Evolutionary conservation across 92 coral and sea anemone species (phyloP).

Genomic region (Hydrozoanthus gracilis): DNA sequence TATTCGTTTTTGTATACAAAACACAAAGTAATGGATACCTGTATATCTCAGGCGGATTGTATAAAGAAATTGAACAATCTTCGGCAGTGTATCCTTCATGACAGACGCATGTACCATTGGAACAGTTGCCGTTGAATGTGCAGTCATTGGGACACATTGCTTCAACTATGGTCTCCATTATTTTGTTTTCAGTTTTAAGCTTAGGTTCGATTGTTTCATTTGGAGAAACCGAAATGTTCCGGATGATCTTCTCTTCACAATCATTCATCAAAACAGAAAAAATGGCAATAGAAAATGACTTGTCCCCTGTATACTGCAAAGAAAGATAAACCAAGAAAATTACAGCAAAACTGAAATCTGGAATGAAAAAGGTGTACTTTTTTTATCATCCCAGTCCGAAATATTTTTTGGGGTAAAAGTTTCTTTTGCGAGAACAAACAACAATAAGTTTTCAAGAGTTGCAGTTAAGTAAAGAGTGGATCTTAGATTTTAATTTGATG

Average conservation of each 20-base stretch:
- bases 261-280: slow-evolving; percentile 29
- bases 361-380: not conserved
- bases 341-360: not conserved
- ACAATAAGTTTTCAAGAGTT: no score
- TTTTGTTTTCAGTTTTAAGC: no score
- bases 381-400: no score
- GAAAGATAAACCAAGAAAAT: not conserved
- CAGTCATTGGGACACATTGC: slow-evolving; percentile 82
- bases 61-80: slow-evolving; percentile 74
- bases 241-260: slow-evolving; percentile 46
- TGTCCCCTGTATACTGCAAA: slow-evolving; percentile 37
- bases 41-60: slow-evolving; percentile 64
- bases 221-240: slow-evolving; percentile 34
- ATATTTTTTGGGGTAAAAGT: no score
- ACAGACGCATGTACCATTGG: slow-evolving; percentile 75
- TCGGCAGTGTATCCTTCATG: slow-evolving; percentile 67
- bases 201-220: no score
- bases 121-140: slow-evolving; percentile 74
- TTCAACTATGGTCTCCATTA: slow-evolving; percentile 57
- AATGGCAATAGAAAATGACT: slow-evolving; percentile 15
- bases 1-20: no score
- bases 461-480: no score
- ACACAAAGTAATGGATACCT: slow-evolving; percentile 37
- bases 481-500: no score
- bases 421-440: no score